Base-by-base conservation (phyloP, 2,888 invertebrate species). In the Leucoptera coffeella region DNA sequence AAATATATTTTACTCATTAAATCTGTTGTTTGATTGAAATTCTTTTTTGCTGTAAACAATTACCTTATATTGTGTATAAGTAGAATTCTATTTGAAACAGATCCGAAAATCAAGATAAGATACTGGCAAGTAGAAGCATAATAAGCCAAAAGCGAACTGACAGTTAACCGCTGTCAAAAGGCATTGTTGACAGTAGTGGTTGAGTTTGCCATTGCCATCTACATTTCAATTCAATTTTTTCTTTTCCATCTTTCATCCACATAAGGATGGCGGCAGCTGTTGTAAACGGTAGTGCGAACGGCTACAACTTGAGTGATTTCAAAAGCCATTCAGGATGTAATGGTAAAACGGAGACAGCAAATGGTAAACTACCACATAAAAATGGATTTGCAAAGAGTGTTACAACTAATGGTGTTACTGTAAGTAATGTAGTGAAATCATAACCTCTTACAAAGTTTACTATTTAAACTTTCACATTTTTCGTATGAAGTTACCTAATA, bases 231-330 rank as follows among this genome's bases (percentile, higher is more conserved):
- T 17, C 17, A 17, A 7, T 17, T 17, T 17, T 17, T 6, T 9
- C 9, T 7, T 17, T 7, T 17, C 9, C 9, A 7, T 9, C 9
- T 17, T 9, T 17, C 9, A 7, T 17, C 9, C 10, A 34, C 38
- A 38, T 29, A 47, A 52, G 44, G 46, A 62, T 64, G 64, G 55
- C 59, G 44, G 47, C 47, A 34, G 42, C 39, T 17, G 40, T 36
- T 25, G 33, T 12, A 28, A 41, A 42, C 23, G 44, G 50, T 39
- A 30, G 45, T 47, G 45, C 38, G 12, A 9, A 6, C 9, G 9
- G 9, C 17, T 6, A 6, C 4, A 35, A 40, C 25, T 23, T 31
- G 13, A 40, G 36, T 34, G 34, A 41, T 26, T 30, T 31, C 32
- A 36, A 33, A 33, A 32, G 36, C 12, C 26, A 27, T 10, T 41